A percentile compares a stretch with the other conserved stretches of the same genome.
These are phyloP conservation scores for Rhombomys opimus DNA, from an alignment of 2,113 vertebrate genomes.

Conservation along the genomic window DNA sequence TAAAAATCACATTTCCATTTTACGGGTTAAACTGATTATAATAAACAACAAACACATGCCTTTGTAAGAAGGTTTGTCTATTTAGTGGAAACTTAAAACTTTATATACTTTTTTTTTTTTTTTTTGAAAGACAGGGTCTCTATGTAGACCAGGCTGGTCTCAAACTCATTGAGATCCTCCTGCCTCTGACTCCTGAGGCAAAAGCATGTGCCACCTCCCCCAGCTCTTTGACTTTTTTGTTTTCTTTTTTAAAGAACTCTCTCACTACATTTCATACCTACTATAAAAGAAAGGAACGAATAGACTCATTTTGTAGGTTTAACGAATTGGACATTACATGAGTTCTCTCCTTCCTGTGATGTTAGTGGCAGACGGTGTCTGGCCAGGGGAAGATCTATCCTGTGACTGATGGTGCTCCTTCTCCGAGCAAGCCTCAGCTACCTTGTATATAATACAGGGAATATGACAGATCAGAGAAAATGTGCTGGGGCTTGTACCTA, in stretches of 20 bases:
- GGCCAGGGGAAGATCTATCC: neutral
- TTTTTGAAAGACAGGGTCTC: neutral
- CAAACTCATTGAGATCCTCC: neutral
- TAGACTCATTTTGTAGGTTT: neutral
- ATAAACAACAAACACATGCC: neutral
- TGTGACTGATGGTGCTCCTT: neutral
- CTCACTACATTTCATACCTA: neutral
- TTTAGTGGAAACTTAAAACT: constrained; percentile 32
- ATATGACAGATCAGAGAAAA: neutral
- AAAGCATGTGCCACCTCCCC: neutral
- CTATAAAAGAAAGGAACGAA: constrained; percentile 14
- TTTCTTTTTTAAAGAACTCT: neutral
- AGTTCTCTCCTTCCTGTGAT: neutral
- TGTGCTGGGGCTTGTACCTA: neutral
- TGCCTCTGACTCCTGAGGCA: neutral
- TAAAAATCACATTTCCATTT: neutral
- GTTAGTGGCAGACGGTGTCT: neutral
- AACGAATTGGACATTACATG: neutral
- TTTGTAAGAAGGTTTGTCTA: constrained; percentile 14
- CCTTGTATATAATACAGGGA: neutral
- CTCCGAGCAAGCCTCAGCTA: neutral
- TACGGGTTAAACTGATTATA: neutral
- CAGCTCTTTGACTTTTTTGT: neutral
- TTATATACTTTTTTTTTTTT: neutral
- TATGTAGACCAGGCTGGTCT: neutral